A percentile compares a stretch with the other conserved stretches of the same genome.
Evolutionary conservation across 2,888 invertebrate species (phyloP).

Genomic region (Eristalinus aeneus): DNA sequence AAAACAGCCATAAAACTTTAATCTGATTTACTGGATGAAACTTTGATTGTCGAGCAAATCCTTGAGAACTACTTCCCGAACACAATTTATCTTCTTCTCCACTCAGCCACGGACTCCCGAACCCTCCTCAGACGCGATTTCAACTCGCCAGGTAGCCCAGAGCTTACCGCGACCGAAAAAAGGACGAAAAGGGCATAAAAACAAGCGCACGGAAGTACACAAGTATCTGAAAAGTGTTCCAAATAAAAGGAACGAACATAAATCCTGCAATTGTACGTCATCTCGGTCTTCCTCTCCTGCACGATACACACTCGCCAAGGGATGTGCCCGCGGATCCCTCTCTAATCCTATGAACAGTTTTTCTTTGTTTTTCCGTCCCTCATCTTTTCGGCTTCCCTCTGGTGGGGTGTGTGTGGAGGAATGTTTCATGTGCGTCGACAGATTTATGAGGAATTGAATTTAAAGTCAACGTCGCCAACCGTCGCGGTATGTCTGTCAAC

Average conservation of each 20-base stretch:
- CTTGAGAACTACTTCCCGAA: slow-evolving; percentile 33
- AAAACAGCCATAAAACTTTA: slow-evolving; percentile 33
- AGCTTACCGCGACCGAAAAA: background rate
- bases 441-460: background rate
- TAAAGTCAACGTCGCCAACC: background rate
- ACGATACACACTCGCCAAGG: background rate
- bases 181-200: background rate
- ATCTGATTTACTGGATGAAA: slow-evolving; percentile 49
- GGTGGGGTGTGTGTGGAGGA: background rate
- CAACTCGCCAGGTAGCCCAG: background rate
- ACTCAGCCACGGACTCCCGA: too few relatives aligned
- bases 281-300: background rate
- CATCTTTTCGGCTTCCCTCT: background rate
- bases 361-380: background rate
- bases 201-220: background rate
- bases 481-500: background rate
- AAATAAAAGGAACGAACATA: slow-evolving; percentile 49
- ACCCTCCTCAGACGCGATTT: background rate
- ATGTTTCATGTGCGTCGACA: too few relatives aligned
- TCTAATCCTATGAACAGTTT: background rate
- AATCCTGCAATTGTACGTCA: slow-evolving; percentile 54
- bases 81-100: slow-evolving; percentile 6
- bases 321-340: background rate
- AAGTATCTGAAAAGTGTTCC: slow-evolving; percentile 22
- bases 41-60: slow-evolving; percentile 46